Conservation (phyloP, 1,140 invertebrate genomes). For the Leptopilina boulardi region DNA sequence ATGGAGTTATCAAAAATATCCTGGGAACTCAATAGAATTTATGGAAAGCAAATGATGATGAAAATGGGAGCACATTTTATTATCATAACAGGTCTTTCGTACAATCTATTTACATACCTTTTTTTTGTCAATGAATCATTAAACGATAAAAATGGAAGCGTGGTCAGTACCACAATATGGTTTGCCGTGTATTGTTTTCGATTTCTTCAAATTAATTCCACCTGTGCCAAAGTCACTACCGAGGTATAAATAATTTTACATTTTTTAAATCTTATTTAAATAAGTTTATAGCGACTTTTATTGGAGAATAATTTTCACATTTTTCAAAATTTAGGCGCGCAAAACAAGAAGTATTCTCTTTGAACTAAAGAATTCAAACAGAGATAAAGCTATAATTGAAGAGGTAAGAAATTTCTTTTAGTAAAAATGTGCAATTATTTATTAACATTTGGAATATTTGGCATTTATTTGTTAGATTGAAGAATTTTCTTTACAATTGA, state of each 20-base stretch:
- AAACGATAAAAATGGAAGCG: background rate
- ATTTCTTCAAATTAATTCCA: slow-evolving; percentile 4
- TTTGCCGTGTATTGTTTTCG: background rate
- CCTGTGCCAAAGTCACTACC: background rate
- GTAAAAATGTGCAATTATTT: background rate
- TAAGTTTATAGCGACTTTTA: no score
- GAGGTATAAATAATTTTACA: background rate
- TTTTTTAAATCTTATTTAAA: no score
- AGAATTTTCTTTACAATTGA: background rate
- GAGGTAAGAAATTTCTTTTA: background rate
- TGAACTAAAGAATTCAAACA: background rate
- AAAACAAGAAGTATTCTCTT: background rate
- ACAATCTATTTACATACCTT: background rate
- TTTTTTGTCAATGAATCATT: background rate
- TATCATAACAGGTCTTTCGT: slow-evolving; percentile 1
- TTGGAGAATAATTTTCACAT: background rate
- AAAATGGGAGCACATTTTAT: slow-evolving; percentile 21
- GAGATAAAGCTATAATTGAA: background rate
- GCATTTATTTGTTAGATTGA: background rate
- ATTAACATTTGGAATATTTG: background rate
- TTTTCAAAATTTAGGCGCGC: background rate
- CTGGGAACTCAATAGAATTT: background rate
- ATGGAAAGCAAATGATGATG: background rate
- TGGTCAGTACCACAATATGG: slow-evolving; percentile 10
- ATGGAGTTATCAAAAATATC: slow-evolving; percentile 21